phyloP scores from a whole-genome alignment of 2,888 invertebrate genomes.

The Lasioglossum zephyrum region DNA sequence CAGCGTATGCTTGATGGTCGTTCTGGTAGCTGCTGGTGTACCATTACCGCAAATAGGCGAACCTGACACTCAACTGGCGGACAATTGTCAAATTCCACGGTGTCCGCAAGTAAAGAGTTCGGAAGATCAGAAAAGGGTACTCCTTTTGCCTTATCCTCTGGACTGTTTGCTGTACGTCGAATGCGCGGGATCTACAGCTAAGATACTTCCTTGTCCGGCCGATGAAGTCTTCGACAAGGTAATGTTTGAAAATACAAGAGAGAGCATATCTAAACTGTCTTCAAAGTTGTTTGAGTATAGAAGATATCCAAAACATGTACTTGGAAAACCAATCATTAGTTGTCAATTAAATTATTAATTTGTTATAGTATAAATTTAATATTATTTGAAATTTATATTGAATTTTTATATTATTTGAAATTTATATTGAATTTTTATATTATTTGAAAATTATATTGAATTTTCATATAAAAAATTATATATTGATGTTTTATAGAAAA shows the following conservation, averaged over 20 bases:
- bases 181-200: slow-evolving; percentile 52
- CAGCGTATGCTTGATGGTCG: slow-evolving; percentile 34
- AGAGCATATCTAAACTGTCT: no score
- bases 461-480: no score
- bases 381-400: no score
- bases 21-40: slow-evolving; percentile 33
- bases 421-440: no score
- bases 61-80: slow-evolving; percentile 31
- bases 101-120: slow-evolving; percentile 45
- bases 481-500: no score
- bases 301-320: no score
- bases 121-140: neutral
- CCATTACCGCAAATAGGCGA: slow-evolving; percentile 54
- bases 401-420: no score
- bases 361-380: no score
- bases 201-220: slow-evolving; percentile 51
- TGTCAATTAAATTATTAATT: no score
- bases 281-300: no score
- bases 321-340: no score
- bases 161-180: slow-evolving; percentile 68
- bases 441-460: no score
- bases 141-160: slow-evolving; percentile 59
- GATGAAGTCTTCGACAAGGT: slow-evolving; percentile 68
- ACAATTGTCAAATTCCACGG: slow-evolving; percentile 56
- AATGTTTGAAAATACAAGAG: neutral